Percentiles rank a stretch among this genome's conserved stretches.
These are phyloP conservation scores for Formicarius rufipectus DNA, from an alignment of 2,113 vertebrate species.

Conservation along the genomic window DNA sequence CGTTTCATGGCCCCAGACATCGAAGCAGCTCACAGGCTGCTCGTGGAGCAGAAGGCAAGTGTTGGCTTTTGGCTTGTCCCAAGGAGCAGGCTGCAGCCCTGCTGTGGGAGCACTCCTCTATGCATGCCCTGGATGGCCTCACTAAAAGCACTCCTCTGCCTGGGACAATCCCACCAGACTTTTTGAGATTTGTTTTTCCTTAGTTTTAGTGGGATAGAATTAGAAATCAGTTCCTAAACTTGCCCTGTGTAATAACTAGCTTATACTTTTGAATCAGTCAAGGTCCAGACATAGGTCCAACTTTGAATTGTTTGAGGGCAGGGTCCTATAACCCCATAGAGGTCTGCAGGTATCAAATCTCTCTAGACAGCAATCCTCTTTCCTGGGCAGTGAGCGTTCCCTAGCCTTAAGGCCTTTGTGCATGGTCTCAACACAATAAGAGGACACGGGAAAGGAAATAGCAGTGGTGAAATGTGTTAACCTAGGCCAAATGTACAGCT, in stretches of 20 bases:
- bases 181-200: not conserved
- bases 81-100: not conserved
- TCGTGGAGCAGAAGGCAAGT: conserved; percentile 90
- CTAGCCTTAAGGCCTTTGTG: not conserved
- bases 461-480: not conserved
- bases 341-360: not conserved
- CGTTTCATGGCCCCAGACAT: conserved; percentile 98
- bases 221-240: not conserved
- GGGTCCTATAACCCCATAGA: not conserved
- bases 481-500: not conserved
- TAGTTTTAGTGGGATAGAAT: not conserved
- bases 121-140: not conserved
- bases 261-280: not conserved
- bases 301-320: not conserved
- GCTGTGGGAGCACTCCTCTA: not conserved
- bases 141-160: not conserved
- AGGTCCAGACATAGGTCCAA: not conserved
- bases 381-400: not conserved
- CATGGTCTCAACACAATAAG: not conserved
- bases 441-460: not conserved
- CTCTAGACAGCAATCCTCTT: not conserved
- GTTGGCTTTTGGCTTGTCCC: not conserved
- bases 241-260: not conserved
- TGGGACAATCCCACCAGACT: not conserved
- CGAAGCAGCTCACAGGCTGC: conserved; percentile 87